Conservation (phyloP, 64 coral and sea anemone species). For the Platygyra sinensis region DNA sequence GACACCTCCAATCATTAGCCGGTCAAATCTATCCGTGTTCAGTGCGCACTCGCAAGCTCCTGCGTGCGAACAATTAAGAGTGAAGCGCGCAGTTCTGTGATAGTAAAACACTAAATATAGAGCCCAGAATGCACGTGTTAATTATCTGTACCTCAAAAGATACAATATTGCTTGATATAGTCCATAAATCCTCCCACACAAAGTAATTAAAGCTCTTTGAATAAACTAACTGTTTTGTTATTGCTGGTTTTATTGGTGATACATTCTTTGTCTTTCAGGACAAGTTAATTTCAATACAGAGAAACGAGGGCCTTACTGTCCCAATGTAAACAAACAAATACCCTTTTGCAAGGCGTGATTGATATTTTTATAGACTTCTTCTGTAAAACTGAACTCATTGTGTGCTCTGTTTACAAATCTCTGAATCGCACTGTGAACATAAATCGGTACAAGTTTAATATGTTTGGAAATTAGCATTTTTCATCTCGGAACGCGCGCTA, state of each 20-base stretch:
- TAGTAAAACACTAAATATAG: conserved; percentile 60
- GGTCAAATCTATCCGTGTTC: background rate
- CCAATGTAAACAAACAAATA: conserved; percentile 96
- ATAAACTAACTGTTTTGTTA: conserved; percentile 97
- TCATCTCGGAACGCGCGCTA: conserved; percentile 38
- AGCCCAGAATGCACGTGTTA: conserved; percentile 73
- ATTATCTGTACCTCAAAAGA: conserved; percentile 82
- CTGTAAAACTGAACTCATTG: conserved; percentile 92
- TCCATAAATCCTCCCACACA: conserved; percentile 95
- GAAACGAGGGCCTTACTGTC: conserved; percentile 80
- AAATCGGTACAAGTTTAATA: conserved; percentile 63
- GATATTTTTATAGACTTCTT: conserved; percentile 98
- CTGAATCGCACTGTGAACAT: conserved; percentile 72
- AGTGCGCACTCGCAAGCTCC: conserved; percentile 36
- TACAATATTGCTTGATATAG: conserved; percentile 92
- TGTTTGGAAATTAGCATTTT: conserved; percentile 71
- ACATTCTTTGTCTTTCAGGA: conserved; percentile 81
- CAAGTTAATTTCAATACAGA: conserved; percentile 91
- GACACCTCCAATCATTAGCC: background rate
- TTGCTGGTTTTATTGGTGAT: conserved; percentile 93
- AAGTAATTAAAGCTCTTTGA: conserved; percentile 99
- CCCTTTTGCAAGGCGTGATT: conserved; percentile 77
- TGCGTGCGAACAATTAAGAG: conserved; percentile 53
- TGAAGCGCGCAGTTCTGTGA: conserved; percentile 35
- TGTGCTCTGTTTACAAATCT: conserved; percentile 84